phyloP scores from a whole-genome alignment of 2,113 vertebrate species.

The Anhinga anhinga region DNA sequence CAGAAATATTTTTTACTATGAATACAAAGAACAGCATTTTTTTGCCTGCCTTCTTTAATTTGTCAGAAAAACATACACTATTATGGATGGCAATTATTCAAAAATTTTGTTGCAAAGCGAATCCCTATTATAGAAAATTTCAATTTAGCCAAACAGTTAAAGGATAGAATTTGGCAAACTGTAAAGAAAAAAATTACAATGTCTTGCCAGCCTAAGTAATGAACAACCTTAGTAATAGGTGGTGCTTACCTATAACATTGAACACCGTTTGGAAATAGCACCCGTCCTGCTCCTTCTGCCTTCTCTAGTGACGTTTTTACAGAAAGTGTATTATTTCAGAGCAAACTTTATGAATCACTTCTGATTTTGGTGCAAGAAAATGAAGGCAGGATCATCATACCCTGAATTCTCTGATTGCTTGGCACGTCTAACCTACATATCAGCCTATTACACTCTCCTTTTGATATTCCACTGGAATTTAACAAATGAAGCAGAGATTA shows the following conservation, averaged over 20 bases:
- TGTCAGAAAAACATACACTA: neutral
- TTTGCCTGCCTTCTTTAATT: neutral
- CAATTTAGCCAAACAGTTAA: neutral
- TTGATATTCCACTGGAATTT: slow-evolving; percentile 27
- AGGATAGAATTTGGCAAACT: neutral
- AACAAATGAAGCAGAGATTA: slow-evolving; percentile 21
- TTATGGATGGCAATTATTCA: neutral
- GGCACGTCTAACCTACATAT: neutral
- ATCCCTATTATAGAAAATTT: neutral
- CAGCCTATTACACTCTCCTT: neutral
- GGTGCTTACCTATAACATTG: neutral
- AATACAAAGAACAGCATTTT: neutral
- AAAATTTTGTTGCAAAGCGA: neutral
- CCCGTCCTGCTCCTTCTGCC: neutral
- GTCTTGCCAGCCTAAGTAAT: neutral
- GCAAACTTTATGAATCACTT: neutral
- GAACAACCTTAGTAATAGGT: neutral
- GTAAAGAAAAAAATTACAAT: neutral
- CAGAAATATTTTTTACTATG: neutral
- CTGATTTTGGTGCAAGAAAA: neutral
- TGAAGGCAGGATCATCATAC: neutral
- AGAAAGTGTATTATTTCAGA: neutral
- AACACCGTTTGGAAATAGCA: neutral
- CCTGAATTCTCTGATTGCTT: neutral
- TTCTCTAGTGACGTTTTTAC: neutral